Evolutionary conservation across 2,113 vertebrate genomes (phyloP).

Genomic region (Gracilinanus agilis): DNA sequence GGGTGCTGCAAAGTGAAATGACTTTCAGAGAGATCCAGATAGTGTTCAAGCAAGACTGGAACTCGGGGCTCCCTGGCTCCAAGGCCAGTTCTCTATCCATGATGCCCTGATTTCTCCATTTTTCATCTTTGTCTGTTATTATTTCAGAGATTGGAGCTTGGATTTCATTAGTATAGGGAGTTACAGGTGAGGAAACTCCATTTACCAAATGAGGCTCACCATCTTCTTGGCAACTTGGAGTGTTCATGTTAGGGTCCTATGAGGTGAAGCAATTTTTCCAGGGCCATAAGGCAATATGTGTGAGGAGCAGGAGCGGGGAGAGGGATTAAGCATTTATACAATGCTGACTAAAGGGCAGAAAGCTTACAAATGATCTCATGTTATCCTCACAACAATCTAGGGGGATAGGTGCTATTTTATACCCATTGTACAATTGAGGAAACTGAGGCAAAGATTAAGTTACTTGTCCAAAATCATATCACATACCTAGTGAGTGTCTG

Average conservation of each 20-base stretch:
- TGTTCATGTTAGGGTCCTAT: not conserved
- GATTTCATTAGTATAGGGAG: not conserved
- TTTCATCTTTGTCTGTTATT: not conserved
- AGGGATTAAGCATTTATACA: not conserved
- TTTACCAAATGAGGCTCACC: not conserved
- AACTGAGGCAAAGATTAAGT: not conserved
- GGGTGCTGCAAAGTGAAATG: not conserved
- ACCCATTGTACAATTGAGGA: not conserved
- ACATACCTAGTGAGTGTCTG: not conserved
- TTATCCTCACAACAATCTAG: not conserved
- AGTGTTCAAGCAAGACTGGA: not conserved
- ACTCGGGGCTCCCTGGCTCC: not conserved
- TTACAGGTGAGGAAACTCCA: not conserved
- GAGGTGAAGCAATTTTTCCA: not conserved
- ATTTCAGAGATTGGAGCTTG: not conserved
- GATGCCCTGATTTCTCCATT: not conserved
- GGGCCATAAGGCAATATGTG: not conserved
- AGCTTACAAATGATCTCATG: not conserved
- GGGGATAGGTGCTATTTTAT: not conserved
- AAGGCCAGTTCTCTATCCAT: not conserved
- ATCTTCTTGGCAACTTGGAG: not conserved
- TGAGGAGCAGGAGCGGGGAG: not conserved
- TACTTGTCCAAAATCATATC: not conserved
- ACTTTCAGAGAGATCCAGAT: not conserved
- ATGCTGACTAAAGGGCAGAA: not conserved